Base-by-base conservation (phyloP, 92 coral and sea anemone genomes). In the Chrysogorgia sp. region DNA sequence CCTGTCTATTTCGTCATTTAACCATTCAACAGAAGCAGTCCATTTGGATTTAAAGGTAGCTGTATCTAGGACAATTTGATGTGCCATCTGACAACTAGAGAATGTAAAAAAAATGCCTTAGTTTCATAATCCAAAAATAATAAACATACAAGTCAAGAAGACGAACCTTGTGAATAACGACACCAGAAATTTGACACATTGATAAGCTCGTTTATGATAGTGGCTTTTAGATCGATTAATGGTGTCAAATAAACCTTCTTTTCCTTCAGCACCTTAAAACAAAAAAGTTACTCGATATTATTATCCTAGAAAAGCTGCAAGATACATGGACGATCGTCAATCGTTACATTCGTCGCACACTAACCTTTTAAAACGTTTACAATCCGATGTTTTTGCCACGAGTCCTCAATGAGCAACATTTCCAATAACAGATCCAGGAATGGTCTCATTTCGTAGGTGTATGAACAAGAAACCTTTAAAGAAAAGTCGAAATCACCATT, bases 321-420 rank as follows among this genome's bases (percentile, higher is more conserved):
- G 8, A 8, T 19, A 25, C 35, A 26, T 1, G 0, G 15, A 25
- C 3, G 9, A 7, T 0, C n/a, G 29, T 5, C 21, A 61, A 1
- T 9, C 21, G 6, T 19, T 32, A 25, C n/a, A 22, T 21, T 33
- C 21, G 22, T 50, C n/a, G 0, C 52, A 10, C 6, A 50, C 64
- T 77, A 53, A 93, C 98, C 98, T 91, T 92, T 90, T 20, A 94
- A 90, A 14, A 96, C 90, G 74, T 94, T 92, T 75, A 91, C 91
- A 58, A 94, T 87, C 33, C 98, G 89, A 82, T 94, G 98, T 30
- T 84, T 94, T 86, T 94, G 98, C 98, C 98, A 94, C 13, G 98
- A 87, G 76, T 94, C 98, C n/a, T 90, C 84, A n/a, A 94, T 86
- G 6, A 94, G 88, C 32, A 92, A 63, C 97, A 94, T 94, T 71